Percentiles rank a stretch among this genome's conserved stretches.
phyloP scores from a whole-genome alignment of 2,888 invertebrate species.

The Archips crataeganus region DNA sequence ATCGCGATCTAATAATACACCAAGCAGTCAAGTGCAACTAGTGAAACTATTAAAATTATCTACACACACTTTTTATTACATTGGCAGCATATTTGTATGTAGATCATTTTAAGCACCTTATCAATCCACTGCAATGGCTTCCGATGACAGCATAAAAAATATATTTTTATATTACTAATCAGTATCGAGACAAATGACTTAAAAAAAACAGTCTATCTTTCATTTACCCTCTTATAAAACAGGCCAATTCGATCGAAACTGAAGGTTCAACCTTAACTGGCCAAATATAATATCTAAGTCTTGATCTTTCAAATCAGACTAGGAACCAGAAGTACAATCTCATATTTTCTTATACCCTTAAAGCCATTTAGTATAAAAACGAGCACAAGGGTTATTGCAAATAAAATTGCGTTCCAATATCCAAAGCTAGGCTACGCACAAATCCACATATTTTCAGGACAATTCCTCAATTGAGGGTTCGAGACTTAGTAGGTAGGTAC shows the following conservation, averaged over 20 bases:
- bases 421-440: conserved; percentile 11
- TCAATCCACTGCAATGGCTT: not conserved
- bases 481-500: not conserved
- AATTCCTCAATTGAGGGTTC: not conserved
- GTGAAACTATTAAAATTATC: too few relatives aligned
- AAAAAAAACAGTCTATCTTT: conserved; percentile 17
- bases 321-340: not conserved
- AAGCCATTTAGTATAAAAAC: conserved; percentile 18
- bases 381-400: conserved; percentile 3
- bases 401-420: not conserved
- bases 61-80: too few relatives aligned
- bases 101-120: not conserved
- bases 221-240: not conserved
- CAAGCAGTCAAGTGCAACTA: too few relatives aligned
- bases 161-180: conserved; percentile 12
- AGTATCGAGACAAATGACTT: conserved; percentile 1
- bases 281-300: not conserved
- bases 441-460: not conserved
- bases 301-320: not conserved
- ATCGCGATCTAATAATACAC: too few relatives aligned
- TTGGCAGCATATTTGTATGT: too few relatives aligned
- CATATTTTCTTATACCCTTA: conserved; percentile 5
- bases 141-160: not conserved
- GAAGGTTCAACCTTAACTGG: not conserved
- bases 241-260: not conserved